Evolutionary conservation across 2,888 invertebrate species (phyloP), one percentile per base, ranked within the genome.

Genomic region (Drosophila fulvimacula): DNA sequence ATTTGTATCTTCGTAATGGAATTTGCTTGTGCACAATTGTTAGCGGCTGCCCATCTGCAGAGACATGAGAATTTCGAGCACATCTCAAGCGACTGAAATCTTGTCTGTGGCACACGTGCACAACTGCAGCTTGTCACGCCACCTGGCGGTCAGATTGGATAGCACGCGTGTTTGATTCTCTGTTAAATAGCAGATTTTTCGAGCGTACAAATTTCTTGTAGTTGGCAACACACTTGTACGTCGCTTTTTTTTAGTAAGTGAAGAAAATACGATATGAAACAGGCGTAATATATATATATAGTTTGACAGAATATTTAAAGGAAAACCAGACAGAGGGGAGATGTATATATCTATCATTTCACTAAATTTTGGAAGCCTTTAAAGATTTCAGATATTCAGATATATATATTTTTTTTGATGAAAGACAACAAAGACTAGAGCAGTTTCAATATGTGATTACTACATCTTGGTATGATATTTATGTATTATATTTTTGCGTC

Each of bases 1-100:
- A 83, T 83, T 83, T 83, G 86, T 83, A 83, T 83, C 88, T 82
- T 51, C 58, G 69, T 88, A 83, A 83, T 88, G 83, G 86, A 88
- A 83, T 88, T 82, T 65, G 58, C 56, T 51, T 57, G 66, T 59
- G 76, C 63, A 57, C 56, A 72, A 72, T 67, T 71, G 69, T 51
- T 32, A 41, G 57, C 44, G 59, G 41, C 65, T 64, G 69, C 63
- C 66, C 69, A 80, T 67, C 87, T 83, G 81, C 65, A 63, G 69
- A 69, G 60, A 78, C 66, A 68, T 34, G 68, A n/a, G 53, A 46
- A 15, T 21, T 21, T 21, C 38, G 56, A 13, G 44, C 41, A 46
- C 19, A 51, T 49, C 41, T 63, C 19, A 38, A 41, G 27, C 30
- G 27, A 9, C 27, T 52, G 17, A 27, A 38, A 15, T 52, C 51